These are phyloP conservation scores for Acomys russatus DNA, from an alignment of 2,797 vertebrate genomes.

Conservation along the genomic window DNA sequence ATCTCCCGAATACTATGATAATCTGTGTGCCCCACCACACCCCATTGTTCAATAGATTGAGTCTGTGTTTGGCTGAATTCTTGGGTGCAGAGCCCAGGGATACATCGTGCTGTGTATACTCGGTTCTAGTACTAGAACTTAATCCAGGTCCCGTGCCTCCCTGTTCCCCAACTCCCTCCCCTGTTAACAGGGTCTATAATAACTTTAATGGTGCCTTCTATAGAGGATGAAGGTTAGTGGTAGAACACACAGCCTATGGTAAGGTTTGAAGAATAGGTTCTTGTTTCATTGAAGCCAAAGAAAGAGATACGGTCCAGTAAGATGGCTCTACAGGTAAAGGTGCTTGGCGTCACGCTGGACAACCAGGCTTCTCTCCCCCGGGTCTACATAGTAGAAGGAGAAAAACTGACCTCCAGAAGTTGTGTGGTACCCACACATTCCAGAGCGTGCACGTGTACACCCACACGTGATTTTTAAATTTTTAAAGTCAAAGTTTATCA, in stretches of 20 bases:
- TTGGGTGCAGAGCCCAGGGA: background rate
- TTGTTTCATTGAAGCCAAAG: background rate
- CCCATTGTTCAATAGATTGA: background rate
- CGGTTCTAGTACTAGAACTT: background rate
- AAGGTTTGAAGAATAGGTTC: background rate
- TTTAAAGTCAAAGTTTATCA: conserved; percentile 25
- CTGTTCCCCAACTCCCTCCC: background rate
- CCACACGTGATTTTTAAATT: background rate
- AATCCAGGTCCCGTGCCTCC: background rate
- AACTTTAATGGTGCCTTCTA: background rate
- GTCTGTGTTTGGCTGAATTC: background rate
- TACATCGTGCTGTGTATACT: background rate
- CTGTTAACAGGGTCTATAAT: background rate
- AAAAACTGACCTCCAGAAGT: background rate
- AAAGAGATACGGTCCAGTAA: background rate
- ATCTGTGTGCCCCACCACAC: background rate
- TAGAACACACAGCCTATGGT: background rate
- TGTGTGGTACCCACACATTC: background rate
- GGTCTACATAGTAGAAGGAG: background rate
- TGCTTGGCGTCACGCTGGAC: no score
- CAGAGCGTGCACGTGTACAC: background rate
- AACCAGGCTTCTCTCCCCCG: background rate
- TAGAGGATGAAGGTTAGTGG: background rate
- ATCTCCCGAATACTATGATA: background rate
- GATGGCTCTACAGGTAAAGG: background rate